Conservation (phyloP, 1,140 invertebrate species). For the Micrasema longulum region DNA sequence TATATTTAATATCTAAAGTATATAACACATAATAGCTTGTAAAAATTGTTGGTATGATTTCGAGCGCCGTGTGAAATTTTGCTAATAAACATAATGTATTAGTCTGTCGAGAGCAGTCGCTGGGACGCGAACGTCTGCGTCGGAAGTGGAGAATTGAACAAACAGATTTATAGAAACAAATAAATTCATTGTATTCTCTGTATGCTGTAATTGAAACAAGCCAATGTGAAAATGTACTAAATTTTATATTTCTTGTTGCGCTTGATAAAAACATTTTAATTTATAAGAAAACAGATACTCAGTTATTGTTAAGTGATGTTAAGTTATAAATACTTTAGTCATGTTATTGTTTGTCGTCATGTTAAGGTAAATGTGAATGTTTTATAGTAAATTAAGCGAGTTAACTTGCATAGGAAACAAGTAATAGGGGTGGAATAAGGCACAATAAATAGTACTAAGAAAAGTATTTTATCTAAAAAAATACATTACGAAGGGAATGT, state of each 20-base stretch:
- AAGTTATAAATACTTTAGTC: conserved; percentile 37
- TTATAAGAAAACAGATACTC: conserved; percentile 15
- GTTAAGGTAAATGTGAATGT: conserved; percentile 37
- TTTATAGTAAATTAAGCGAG: conserved; percentile 25
- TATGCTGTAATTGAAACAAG: neutral
- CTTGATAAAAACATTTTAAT: conserved; percentile 14
- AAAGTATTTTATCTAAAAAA: conserved; percentile 52
- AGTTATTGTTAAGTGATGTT: conserved; percentile 21
- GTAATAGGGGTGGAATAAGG: conserved; percentile 42
- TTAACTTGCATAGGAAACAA: conserved; percentile 37
- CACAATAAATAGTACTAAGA: conserved; percentile 55
- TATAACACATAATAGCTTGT: neutral
- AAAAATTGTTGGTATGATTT: neutral
- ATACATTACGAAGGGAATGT: conserved; percentile 17
- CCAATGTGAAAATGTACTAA: conserved; percentile 4
- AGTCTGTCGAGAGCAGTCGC: neutral
- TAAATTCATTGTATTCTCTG: neutral
- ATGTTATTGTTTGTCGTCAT: conserved; percentile 28
- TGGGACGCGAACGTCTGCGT: too few species aligned
- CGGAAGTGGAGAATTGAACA: too few species aligned
- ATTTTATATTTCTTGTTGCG: conserved; percentile 1
- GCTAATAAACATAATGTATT: too few species aligned
- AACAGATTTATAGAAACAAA: neutral
- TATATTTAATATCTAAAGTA: conserved; percentile 44
- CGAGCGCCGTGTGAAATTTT: neutral